Evolutionary conservation across 2,113 vertebrate species (phyloP).

Genomic region (Stigmatopora argus): DNA sequence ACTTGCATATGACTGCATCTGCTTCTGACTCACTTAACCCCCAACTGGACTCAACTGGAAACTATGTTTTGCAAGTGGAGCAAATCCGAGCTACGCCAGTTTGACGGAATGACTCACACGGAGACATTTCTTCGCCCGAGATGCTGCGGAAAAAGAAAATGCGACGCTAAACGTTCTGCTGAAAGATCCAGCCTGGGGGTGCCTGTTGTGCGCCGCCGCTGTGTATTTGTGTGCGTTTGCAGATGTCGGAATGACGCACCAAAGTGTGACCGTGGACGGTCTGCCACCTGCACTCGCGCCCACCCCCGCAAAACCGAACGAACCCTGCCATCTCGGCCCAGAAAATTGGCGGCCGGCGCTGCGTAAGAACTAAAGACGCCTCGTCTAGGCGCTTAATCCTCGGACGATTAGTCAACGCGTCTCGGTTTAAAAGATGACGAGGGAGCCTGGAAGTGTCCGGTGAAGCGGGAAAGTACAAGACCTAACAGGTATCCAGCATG

Average conservation of each 20-base stretch:
- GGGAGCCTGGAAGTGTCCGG: conserved; percentile 45
- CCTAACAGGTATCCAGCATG: neutral
- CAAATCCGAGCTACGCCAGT: too few relatives aligned
- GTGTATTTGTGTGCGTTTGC: conserved; percentile 16
- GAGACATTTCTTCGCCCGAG: conserved; percentile 24
- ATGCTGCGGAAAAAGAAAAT: conserved; percentile 58
- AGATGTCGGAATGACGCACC: conserved; percentile 63
- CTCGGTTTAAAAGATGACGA: conserved; percentile 56
- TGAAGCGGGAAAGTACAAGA: conserved; percentile 13
- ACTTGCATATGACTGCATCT: too few relatives aligned
- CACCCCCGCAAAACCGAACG: conserved; percentile 22
- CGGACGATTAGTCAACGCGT: conserved; percentile 67
- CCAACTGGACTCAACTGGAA: neutral
- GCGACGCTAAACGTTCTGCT: conserved; percentile 29
- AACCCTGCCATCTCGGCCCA: conserved; percentile 19
- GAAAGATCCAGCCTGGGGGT: conserved; percentile 50
- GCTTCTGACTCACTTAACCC: too few relatives aligned
- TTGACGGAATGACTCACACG: too few relatives aligned
- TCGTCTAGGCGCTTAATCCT: conserved; percentile 70
- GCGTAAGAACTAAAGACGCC: conserved; percentile 67
- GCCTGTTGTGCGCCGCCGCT: neutral
- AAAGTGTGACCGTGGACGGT: conserved; percentile 60
- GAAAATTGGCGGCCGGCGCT: conserved; percentile 30
- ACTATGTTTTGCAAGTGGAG: neutral
- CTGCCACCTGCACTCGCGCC: conserved; percentile 46